Conservation (phyloP, 2,888 invertebrate species). For the Amorpha juglandis region DNA sequence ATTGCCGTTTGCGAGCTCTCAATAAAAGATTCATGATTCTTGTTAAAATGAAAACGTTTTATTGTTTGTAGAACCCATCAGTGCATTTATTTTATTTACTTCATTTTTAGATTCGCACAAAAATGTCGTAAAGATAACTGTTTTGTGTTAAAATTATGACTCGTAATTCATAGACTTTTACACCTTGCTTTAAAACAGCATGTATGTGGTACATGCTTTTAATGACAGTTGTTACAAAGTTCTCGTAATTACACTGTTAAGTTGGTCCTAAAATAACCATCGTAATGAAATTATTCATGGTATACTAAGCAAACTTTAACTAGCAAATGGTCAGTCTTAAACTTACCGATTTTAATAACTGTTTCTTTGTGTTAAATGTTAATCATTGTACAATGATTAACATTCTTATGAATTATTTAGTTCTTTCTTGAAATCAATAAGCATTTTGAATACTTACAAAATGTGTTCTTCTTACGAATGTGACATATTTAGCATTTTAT, state of each 20-base stretch:
- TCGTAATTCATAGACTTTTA: neutral
- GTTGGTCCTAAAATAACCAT: neutral
- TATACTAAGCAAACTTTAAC: neutral
- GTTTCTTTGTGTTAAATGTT: neutral
- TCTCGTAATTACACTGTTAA: neutral
- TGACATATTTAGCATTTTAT: neutral
- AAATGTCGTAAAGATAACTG: too few species aligned
- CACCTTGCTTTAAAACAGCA: neutral
- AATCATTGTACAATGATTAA: neutral
- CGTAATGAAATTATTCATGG: too few species aligned
- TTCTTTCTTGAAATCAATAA: constrained; percentile 5
- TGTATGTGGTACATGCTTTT: neutral
- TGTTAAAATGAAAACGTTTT: too few species aligned
- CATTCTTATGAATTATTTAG: neutral
- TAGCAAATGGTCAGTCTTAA: neutral
- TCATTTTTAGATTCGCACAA: too few species aligned
- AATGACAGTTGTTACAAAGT: constrained; percentile 1
- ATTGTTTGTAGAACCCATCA: too few species aligned
- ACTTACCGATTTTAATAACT: neutral
- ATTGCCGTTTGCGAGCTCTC: too few species aligned
- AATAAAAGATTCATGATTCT: too few species aligned
- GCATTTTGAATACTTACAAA: neutral
- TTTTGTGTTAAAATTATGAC: neutral
- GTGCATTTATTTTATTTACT: too few species aligned
- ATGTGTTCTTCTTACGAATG: neutral